phyloP scores from a whole-genome alignment of 1,140 invertebrate species.

The Ptiloglossa arizonensis region DNA sequence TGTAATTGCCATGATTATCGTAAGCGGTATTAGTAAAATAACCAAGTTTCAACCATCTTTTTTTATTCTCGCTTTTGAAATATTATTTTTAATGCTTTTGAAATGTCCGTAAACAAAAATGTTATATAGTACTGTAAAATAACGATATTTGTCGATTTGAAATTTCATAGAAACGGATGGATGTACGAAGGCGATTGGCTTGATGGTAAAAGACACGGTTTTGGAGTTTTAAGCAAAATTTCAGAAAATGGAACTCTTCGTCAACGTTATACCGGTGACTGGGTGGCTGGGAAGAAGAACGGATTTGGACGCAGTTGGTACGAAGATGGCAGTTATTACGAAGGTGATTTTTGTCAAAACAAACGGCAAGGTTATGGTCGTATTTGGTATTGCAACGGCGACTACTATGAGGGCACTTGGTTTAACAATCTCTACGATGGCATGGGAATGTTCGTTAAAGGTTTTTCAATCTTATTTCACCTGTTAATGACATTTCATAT shows the following conservation, averaged over 20 bases:
- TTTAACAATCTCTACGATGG: constrained; percentile 76
- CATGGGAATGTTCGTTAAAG: constrained; percentile 80
- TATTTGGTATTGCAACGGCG: constrained; percentile 83
- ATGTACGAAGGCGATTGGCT: constrained; percentile 83
- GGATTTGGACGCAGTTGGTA: constrained; percentile 83
- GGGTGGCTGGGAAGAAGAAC: constrained; percentile 82
- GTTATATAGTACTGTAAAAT: not conserved
- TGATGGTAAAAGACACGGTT: constrained; percentile 75
- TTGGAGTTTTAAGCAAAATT: constrained; percentile 67
- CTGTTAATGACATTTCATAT: not conserved
- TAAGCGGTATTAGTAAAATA: not conserved
- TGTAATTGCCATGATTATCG: not conserved
- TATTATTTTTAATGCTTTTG: constrained; percentile 12
- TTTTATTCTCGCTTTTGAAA: not conserved
- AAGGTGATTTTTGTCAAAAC: constrained; percentile 84
- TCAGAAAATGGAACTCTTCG: constrained; percentile 21
- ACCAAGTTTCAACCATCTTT: constrained; percentile 13
- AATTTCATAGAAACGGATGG: constrained; percentile 70
- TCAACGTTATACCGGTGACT: constrained; percentile 78
- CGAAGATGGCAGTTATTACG: constrained; percentile 83
- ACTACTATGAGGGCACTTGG: constrained; percentile 83
- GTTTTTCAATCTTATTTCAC: constrained; percentile 13
- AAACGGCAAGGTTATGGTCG: constrained; percentile 85
- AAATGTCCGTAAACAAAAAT: not conserved
- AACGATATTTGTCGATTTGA: constrained; percentile 6